Conservation (phyloP, 1,140 invertebrate genomes). For the Myzus persicae region DNA sequence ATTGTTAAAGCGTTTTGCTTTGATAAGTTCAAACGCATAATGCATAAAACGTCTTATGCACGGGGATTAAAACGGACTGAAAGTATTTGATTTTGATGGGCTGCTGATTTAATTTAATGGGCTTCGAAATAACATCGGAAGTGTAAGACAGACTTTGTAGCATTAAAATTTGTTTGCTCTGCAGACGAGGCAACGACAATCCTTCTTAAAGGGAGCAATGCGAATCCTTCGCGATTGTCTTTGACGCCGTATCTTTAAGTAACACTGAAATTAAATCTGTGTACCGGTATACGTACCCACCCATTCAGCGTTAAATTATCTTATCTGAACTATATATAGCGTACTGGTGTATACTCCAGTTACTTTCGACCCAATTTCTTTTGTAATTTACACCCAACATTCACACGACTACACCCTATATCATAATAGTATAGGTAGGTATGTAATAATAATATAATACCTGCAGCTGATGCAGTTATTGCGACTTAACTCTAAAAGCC, state of each 20-base stretch:
- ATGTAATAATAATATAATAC: neutral
- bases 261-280: conserved; percentile 43
- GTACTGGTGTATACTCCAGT: neutral
- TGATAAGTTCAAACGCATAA: neutral
- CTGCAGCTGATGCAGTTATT: too few relatives aligned
- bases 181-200: neutral
- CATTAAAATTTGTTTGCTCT: neutral
- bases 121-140: neutral
- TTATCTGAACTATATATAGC: neutral
- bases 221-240: conserved; percentile 18
- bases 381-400: neutral
- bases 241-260: conserved; percentile 10
- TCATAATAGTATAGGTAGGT: too few relatives aligned
- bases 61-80: neutral
- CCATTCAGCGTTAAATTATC: conserved; percentile 8
- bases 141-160: neutral
- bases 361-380: neutral
- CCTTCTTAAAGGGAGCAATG: neutral
- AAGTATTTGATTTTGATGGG: neutral
- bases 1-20: neutral
- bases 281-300: neutral
- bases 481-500: too few relatives aligned
- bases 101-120: neutral
- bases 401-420: neutral
- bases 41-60: neutral